A percentile compares a stretch with the other conserved stretches of the same genome.
Conservation (phyloP, 2,888 invertebrate species). For the Oxystoma pomonae region DNA sequence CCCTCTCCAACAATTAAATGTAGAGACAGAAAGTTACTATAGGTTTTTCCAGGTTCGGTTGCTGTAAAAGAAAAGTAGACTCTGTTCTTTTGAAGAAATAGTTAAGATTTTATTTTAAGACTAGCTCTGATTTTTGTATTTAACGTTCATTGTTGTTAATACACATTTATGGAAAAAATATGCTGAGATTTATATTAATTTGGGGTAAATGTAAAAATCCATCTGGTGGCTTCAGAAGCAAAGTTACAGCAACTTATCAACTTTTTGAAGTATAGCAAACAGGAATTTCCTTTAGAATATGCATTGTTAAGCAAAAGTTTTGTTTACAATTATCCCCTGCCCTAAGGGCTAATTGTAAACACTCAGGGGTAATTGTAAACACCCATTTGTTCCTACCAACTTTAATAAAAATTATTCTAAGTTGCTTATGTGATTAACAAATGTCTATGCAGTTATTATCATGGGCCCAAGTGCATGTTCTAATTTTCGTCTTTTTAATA, state of each 20-base stretch:
- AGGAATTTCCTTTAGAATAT: neutral
- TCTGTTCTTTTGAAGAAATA: too few relatives aligned
- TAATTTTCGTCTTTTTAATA: neutral
- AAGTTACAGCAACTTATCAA: neutral
- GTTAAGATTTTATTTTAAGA: too few relatives aligned
- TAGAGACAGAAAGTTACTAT: too few relatives aligned
- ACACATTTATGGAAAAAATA: neutral
- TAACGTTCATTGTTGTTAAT: neutral
- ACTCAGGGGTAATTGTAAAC: slow-evolving; percentile 1
- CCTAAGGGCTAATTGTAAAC: neutral
- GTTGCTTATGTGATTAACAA: too few relatives aligned
- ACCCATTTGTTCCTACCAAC: neutral
- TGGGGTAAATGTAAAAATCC: slow-evolving; percentile 2
- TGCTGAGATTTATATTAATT: neutral
- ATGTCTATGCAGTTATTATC: too few relatives aligned
- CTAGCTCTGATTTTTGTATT: too few relatives aligned
- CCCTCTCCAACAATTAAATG: too few relatives aligned
- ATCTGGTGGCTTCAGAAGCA: too few relatives aligned
- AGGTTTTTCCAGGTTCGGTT: too few relatives aligned
- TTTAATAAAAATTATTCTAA: too few relatives aligned
- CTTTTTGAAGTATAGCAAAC: neutral
- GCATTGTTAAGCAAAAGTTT: neutral
- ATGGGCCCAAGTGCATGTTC: too few relatives aligned
- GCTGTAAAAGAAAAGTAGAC: neutral
- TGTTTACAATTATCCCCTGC: neutral